Conservation (phyloP, 92 coral and sea anemone species). For the Epizoanthus scotinus region DNA sequence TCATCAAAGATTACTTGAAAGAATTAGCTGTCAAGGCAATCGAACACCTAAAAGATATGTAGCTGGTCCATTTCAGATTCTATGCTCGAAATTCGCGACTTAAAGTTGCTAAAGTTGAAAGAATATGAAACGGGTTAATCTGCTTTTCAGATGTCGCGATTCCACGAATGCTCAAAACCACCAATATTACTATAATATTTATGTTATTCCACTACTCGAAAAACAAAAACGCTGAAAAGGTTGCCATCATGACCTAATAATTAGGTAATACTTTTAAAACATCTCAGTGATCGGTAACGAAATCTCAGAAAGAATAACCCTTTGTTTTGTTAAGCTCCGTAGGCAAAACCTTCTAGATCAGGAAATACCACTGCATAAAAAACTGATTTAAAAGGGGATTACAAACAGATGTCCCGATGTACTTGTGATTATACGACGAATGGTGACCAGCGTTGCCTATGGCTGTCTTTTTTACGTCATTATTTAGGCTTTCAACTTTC, state of each 20-base stretch:
- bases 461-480: background rate
- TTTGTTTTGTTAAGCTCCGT: background rate
- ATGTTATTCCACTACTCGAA: no score
- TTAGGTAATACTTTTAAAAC: no score
- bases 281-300: conserved; percentile 5
- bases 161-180: background rate
- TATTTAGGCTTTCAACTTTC: background rate
- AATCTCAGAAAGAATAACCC: background rate
- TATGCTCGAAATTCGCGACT: no score
- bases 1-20: background rate
- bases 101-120: no score
- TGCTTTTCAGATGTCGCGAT: no score
- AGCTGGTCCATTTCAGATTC: no score
- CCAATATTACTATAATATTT: background rate
- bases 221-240: no score
- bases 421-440: conserved; percentile 8
- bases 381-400: background rate
- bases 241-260: no score
- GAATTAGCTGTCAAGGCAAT: no score
- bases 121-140: no score
- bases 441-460: background rate
- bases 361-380: conserved; percentile 5
- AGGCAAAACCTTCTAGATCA: background rate
- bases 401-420: background rate
- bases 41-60: no score